Evolutionary conservation across 2,113 vertebrate species (phyloP).

Genomic region (Marmota monax): DNA sequence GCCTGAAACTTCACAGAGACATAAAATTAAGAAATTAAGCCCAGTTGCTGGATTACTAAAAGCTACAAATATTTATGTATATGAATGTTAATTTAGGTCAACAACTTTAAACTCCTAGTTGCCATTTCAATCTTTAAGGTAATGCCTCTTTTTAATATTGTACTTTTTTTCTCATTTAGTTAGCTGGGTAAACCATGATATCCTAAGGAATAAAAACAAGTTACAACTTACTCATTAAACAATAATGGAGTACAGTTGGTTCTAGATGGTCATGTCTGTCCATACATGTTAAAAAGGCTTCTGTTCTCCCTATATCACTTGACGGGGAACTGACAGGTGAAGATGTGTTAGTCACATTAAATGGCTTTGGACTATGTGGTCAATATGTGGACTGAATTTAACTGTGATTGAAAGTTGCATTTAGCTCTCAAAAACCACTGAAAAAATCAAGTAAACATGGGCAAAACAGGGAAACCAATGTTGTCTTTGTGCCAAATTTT

Average conservation of each 20-base stretch:
- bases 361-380: background rate
- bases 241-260: background rate
- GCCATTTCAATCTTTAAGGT: conserved; percentile 11
- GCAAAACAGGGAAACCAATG: background rate
- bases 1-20: background rate
- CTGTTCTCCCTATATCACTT: background rate
- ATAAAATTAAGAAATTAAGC: background rate
- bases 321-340: background rate
- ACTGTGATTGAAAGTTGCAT: background rate
- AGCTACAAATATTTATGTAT: background rate
- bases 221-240: background rate
- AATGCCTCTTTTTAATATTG: conserved; percentile 34
- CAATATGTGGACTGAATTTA: background rate
- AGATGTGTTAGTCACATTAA: background rate
- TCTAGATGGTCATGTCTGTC: background rate
- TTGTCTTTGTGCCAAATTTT: conserved; percentile 59
- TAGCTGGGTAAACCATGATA: background rate
- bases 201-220: background rate
- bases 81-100: conserved; percentile 13
- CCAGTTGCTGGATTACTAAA: background rate
- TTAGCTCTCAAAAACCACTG: conserved; percentile 9
- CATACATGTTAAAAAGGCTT: background rate
- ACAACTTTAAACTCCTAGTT: conserved; percentile 19
- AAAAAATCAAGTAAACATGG: background rate
- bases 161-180: background rate